Base-by-base conservation (phyloP, 2,888 invertebrate genomes). In the Sisyra terminalis region DNA sequence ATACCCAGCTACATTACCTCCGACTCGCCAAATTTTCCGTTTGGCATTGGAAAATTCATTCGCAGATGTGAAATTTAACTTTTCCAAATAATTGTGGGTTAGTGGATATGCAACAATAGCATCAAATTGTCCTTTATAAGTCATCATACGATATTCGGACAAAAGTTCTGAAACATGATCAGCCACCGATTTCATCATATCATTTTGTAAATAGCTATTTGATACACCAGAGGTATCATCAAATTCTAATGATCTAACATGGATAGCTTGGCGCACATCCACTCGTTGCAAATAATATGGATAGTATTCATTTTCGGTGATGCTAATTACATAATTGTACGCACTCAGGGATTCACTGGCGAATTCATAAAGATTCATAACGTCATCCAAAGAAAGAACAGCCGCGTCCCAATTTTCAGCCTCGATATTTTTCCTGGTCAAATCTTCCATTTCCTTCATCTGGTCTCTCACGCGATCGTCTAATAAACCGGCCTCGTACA, bases 111-210 rank as follows among this genome's bases (percentile, higher is more conserved):
- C n/a, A n/a, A 0, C 90, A 90, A 40, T 86, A 57, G 0, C 89
- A 57, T 94, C 93, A 48, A 93, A 58, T 56, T 93, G 92, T 0
- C 93, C 93, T 55, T 79, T 90, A 58, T 92, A 93, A 46, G 90
- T 70, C 36, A 92, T 69, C n/a, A 88, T 74, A 57, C 70, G 66
- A 53, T 81, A 83, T 50, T 75, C 66, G 1, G 66, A 64, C 8
- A 85, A 56, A 0, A 88, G 61, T 50, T 78, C 77, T 0, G 73
- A 67, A 43, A 87, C 64, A 71, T 78, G 77, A 0, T 73, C 71
- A 6, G 83, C 80, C 6, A 87, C 78, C 0, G 82, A 80, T 53
- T 84, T 74, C 80, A 89, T 83, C 1, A 89, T 68, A 58, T 93
- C 93, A 31, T 67, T 62, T 48, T 64, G 55, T 40, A 78, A 57